Conservation (phyloP, 2,113 vertebrate species). For the Helogale parvula region DNA sequence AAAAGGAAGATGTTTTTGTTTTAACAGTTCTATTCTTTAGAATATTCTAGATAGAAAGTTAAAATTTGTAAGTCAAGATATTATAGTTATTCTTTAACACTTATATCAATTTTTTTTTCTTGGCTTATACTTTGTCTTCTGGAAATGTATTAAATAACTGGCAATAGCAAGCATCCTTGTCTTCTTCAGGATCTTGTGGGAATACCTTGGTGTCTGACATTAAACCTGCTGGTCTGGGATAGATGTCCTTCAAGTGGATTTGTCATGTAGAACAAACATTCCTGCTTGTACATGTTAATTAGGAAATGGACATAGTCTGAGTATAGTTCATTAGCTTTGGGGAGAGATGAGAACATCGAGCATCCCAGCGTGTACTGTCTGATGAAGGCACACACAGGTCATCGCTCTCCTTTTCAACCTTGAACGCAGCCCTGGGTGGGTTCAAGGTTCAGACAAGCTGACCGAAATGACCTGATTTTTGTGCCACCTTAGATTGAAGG, state of each 20-base stretch:
- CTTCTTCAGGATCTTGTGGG: background rate
- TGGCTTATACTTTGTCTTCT: slow-evolving; percentile 22
- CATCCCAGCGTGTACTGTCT: background rate
- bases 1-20: background rate
- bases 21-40: slow-evolving; percentile 10
- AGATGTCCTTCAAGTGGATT: background rate
- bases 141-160: background rate
- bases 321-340: background rate
- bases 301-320: background rate
- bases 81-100: background rate
- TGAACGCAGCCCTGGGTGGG: background rate
- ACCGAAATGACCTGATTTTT: background rate
- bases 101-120: slow-evolving; percentile 36
- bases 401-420: background rate
- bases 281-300: slow-evolving; percentile 1
- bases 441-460: background rate
- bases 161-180: background rate
- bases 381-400: background rate
- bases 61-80: background rate
- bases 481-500: background rate
- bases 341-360: background rate
- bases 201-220: background rate
- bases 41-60: background rate
- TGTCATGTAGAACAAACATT: background rate
- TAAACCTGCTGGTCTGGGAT: background rate